phyloP scores from a whole-genome alignment of 2,888 invertebrate genomes.

The Aleiodes leptofemur region DNA sequence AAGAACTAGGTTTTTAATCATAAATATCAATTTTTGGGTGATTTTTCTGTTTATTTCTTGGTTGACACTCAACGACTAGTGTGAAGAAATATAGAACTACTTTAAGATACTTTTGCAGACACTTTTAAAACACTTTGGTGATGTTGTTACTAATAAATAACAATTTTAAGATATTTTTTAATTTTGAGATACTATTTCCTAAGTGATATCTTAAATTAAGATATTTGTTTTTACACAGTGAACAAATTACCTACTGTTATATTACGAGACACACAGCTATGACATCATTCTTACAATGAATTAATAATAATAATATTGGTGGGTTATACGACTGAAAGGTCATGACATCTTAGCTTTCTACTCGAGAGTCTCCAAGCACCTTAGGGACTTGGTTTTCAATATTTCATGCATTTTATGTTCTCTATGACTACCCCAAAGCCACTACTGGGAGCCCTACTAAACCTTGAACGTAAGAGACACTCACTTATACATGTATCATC shows the following conservation, averaged over 20 bases:
- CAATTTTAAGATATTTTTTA: too few species aligned
- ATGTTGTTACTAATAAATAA: too few species aligned
- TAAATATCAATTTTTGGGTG: too few species aligned
- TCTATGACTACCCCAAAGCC: conserved; percentile 33
- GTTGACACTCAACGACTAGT: too few species aligned
- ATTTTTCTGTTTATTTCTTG: too few species aligned
- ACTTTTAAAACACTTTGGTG: too few species aligned
- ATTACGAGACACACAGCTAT: conserved; percentile 38
- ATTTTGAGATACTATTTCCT: too few species aligned
- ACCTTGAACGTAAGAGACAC: conserved; percentile 41
- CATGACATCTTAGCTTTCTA: conserved; percentile 8
- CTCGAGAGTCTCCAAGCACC: conserved; percentile 46
- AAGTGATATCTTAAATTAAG: background rate
- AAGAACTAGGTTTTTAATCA: too few species aligned
- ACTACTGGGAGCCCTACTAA: conserved; percentile 20
- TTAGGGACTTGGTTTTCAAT: conserved; percentile 48
- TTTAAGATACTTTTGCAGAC: too few species aligned
- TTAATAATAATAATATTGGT: conserved; percentile 63
- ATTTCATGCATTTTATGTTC: conserved; percentile 55
- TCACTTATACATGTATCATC: conserved; percentile 37
- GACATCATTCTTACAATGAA: conserved; percentile 63
- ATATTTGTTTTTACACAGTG: background rate
- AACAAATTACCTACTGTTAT: background rate
- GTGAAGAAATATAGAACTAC: too few species aligned
- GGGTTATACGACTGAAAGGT: conserved; percentile 57